Conservation (phyloP, 2,797 vertebrate species). For the Pantherophis vulpinus region DNA sequence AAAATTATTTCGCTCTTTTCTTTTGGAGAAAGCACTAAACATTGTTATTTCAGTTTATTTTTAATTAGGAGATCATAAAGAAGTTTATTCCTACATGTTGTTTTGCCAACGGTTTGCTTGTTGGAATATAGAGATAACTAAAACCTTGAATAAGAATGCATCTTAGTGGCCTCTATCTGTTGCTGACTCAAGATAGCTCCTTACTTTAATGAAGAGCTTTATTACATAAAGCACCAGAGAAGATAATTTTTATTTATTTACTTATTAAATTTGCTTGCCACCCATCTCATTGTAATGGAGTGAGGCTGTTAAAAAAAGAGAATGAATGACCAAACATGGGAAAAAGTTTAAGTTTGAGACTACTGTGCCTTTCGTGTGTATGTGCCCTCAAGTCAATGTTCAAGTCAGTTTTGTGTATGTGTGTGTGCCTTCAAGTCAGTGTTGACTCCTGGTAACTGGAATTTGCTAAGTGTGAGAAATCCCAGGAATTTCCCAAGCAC, state of each 20-base stretch:
- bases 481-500: conserved; percentile 63
- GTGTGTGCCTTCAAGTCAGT: background rate
- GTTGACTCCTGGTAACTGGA: background rate
- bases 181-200: background rate
- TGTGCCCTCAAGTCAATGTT: background rate
- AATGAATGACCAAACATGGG: background rate
- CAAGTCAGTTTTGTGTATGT: background rate
- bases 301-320: background rate
- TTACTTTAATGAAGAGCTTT: background rate
- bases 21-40: background rate
- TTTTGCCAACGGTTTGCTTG: background rate
- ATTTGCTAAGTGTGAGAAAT: background rate
- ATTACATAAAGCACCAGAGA: background rate
- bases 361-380: background rate
- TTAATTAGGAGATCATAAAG: background rate
- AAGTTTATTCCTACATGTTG: background rate
- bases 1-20: background rate
- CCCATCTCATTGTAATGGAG: background rate
- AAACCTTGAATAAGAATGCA: background rate
- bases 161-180: background rate
- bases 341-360: background rate
- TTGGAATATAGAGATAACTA: background rate
- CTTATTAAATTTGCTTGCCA: background rate
- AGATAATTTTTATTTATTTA: background rate
- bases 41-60: background rate